Evolutionary conservation across 2,113 vertebrate species (phyloP).

Genomic region (Aegithalos caudatus): DNA sequence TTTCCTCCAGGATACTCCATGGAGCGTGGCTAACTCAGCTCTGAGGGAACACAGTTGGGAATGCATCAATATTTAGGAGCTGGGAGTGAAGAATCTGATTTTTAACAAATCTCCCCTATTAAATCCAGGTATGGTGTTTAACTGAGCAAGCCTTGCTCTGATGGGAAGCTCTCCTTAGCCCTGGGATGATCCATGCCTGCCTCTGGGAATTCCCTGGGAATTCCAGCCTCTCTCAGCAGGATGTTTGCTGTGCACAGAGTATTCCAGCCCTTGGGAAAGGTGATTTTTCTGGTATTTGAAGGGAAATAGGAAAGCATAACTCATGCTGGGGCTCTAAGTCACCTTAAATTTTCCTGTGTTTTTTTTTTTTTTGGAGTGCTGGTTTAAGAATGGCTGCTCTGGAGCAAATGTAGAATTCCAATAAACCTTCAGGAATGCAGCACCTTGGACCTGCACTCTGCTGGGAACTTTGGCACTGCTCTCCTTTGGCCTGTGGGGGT

Average conservation of each 20-base stretch:
- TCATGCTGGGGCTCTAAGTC: neutral
- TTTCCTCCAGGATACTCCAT: neutral
- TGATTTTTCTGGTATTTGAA: neutral
- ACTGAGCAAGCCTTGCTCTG: neutral
- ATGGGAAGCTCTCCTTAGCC: neutral
- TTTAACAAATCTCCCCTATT: fast-evolving
- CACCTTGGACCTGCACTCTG: fast-evolving
- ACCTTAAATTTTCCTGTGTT: neutral
- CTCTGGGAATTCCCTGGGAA: neutral
- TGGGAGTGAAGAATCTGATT: neutral
- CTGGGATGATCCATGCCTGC: neutral
- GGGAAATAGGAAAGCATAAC: neutral
- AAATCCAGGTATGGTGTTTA: neutral
- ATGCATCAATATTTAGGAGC: neutral
- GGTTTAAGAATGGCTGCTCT: neutral
- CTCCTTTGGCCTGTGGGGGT: neutral
- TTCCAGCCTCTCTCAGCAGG: neutral
- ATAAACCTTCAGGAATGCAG: neutral
- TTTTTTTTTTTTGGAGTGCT: neutral
- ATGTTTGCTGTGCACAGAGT: neutral
- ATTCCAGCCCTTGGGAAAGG: neutral
- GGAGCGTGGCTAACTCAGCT: neutral
- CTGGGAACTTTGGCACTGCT: neutral
- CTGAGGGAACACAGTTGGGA: neutral
- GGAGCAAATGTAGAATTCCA: neutral